Base-by-base conservation (phyloP, 1,140 invertebrate genomes). In the Caerostris extrusa region DNA sequence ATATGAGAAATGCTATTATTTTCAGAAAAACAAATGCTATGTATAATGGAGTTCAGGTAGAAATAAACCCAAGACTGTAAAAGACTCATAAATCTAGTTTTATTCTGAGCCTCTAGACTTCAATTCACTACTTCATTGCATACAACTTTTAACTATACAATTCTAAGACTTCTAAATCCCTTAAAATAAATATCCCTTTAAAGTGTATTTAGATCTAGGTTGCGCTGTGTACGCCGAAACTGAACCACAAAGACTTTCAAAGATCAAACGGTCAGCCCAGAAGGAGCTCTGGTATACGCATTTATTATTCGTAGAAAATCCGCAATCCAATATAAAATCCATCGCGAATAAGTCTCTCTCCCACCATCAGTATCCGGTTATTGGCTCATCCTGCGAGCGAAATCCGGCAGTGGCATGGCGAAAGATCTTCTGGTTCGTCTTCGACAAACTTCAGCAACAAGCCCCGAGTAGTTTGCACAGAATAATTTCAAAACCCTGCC, bases 401-500 rank as follows among this genome's bases (percentile, higher is more conserved):
- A 77, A 77, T 77, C 71, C 61, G 7, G 50, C 71, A 50, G 50
- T 34, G n/a, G 50, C 71, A 50, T 34, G 71, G 71, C 71, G 7
- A 34, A 77, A 77, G 50, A 19, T 77, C 34, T 64, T 34, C 34
- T 34, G 34, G 34, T 64, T 77, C 71, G 71, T 77, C 50, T 50
- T 50, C 12, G 19, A 34, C 71, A 50, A 77, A 77, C 19, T 77
- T 77, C 71, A 7, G 14, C 71, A 77, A 53, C 71, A 77, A 53
- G 7, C 82, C 82, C 82, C 53, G 14, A 58, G 82, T 85, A 57
- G 55, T 58, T 57, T 85, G 55, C 60, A 0, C 7, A 88, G 86
- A 88, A 61, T 88, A 88, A 88, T 88, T 67, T 88, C 86, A 67
- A 88, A 88, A 85, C 82, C 56, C 19, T 55, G 50, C 17, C 8